These are phyloP conservation scores for Fistularia tabacaria DNA, from an alignment of 2,797 vertebrate genomes.

Conservation along the genomic window DNA sequence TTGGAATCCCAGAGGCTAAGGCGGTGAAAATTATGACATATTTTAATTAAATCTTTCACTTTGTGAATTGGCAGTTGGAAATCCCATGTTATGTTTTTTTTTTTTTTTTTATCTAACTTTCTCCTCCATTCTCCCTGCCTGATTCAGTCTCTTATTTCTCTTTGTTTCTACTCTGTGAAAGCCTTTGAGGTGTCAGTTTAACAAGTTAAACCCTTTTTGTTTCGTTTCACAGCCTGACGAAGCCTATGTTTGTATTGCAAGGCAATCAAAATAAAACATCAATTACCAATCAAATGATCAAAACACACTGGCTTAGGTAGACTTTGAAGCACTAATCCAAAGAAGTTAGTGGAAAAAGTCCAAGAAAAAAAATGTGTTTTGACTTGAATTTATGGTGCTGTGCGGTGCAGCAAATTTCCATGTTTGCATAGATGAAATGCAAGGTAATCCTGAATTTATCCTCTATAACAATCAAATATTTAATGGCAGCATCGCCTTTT, in stretches of 20 bases:
- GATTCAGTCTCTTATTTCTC: conserved; percentile 36
- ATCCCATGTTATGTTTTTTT: conserved; percentile 58
- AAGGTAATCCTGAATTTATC: conserved; percentile 4
- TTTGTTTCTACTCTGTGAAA: conserved; percentile 39
- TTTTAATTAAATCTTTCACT: conserved; percentile 79
- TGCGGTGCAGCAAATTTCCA: conserved; percentile 1
- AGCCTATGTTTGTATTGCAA: conserved; percentile 40
- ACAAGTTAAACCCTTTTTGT: conserved; percentile 58
- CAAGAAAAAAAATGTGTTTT: conserved; percentile 34
- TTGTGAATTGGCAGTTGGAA: conserved; percentile 66
- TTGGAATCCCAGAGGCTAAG: conserved; percentile 70
- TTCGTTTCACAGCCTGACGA: conserved; percentile 48
- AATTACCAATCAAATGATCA: conserved; percentile 61
- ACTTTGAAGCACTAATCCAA: conserved; percentile 64
- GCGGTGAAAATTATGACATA: conserved; percentile 71
- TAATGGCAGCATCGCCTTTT: conserved; percentile 3
- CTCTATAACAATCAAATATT: conserved; percentile 8
- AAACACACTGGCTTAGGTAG: conserved; percentile 45
- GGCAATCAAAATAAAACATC: conserved; percentile 58
- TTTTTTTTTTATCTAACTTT: conserved; percentile 13
- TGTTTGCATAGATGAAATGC: conserved; percentile 38
- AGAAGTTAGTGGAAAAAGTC: conserved; percentile 45
- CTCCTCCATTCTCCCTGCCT: conserved; percentile 28
- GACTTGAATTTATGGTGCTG: conserved; percentile 14
- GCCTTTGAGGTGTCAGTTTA: conserved; percentile 63